Conservation (phyloP, 2,888 invertebrate species). For the Caenorhabditis panamensis region DNA sequence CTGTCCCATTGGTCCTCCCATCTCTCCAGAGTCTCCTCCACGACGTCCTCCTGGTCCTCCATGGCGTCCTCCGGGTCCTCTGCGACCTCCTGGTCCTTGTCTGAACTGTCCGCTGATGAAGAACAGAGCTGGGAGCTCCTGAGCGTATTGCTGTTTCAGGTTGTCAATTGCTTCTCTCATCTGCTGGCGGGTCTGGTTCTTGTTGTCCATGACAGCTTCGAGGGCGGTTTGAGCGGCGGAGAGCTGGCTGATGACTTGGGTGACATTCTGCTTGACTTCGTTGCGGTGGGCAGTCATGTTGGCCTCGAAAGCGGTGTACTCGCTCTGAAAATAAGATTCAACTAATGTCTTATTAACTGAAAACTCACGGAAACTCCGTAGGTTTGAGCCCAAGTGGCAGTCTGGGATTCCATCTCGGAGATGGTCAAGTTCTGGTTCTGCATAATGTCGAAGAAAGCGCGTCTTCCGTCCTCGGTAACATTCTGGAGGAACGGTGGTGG, state of each 20-base stretch:
- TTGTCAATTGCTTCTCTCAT: conserved; percentile 48
- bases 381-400: conserved; percentile 62
- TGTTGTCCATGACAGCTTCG: conserved; percentile 53
- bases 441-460: conserved; percentile 61
- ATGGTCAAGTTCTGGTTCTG: conserved; percentile 62
- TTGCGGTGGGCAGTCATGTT: conserved; percentile 53
- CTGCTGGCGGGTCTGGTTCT: conserved; percentile 53
- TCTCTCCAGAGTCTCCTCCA: conserved; percentile 30
- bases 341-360: not conserved
- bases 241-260: conserved; percentile 55
- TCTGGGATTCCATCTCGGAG: conserved; percentile 54
- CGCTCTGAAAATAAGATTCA: conserved; percentile 38
- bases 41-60: conserved; percentile 29
- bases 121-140: conserved; percentile 56
- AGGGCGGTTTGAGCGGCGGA: conserved; percentile 52
- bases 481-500: conserved; percentile 65
- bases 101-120: conserved; percentile 52
- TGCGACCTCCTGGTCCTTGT: conserved; percentile 24
- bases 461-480: conserved; percentile 54
- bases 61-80: conserved; percentile 32
- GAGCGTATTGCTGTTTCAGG: conserved; percentile 47
- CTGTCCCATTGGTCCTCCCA: conserved; percentile 1
- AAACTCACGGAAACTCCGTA: conserved; percentile 61
- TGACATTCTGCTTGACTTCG: conserved; percentile 60
- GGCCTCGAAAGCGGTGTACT: conserved; percentile 55